Conservation (phyloP, 2,113 vertebrate species). For the Mesocricetus auratus region DNA sequence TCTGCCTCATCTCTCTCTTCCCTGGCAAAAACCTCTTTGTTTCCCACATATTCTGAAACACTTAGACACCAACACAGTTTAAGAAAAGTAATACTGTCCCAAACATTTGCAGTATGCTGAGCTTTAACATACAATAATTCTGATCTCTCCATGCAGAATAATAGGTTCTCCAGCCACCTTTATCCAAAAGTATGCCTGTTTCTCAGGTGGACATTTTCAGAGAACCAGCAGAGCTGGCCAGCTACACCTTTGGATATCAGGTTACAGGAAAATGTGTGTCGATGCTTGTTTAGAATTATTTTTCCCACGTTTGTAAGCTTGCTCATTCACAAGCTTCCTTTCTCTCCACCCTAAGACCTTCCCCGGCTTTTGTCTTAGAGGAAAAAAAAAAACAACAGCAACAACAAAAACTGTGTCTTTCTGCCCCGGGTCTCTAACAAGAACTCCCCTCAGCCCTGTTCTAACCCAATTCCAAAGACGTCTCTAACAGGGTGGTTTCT, state of each 20-base stretch:
- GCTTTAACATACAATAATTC: background rate
- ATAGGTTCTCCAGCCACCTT: background rate
- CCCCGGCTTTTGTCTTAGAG: background rate
- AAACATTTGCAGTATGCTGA: background rate
- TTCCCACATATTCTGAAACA: background rate
- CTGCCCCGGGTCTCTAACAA: background rate
- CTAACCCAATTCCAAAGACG: constrained; percentile 28
- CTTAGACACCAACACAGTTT: background rate
- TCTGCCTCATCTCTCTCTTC: constrained; percentile 10
- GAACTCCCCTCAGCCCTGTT: background rate
- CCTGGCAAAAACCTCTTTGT: background rate
- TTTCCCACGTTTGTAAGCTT: background rate
- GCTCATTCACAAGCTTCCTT: background rate
- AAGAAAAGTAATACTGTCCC: constrained; percentile 20
- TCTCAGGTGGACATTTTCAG: background rate
- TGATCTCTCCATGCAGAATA: background rate
- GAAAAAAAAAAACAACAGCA: background rate
- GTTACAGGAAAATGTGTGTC: background rate
- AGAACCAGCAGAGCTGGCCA: background rate
- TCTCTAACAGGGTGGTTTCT: background rate
- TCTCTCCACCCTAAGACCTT: background rate
- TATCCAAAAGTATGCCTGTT: background rate
- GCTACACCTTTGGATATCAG: background rate
- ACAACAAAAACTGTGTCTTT: background rate
- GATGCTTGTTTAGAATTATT: background rate